Conservation (phyloP, 2,888 invertebrate genomes). For the Venustoraphidia nigricollis region DNA sequence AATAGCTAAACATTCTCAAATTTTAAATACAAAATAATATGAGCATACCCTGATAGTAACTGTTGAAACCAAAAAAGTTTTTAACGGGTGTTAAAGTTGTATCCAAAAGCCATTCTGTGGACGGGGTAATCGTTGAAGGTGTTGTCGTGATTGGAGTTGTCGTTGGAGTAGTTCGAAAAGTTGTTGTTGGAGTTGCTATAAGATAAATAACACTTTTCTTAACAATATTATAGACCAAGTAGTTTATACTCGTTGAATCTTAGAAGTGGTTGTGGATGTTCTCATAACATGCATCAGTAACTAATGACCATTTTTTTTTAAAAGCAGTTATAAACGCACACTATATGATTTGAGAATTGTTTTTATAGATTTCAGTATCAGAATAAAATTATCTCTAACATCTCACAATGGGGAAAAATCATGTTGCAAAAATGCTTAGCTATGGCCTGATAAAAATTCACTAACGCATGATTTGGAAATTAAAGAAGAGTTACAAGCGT, state of each 20-base stretch:
- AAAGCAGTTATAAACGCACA: too few relatives aligned
- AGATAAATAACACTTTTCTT: not conserved
- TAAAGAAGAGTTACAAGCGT: too few relatives aligned
- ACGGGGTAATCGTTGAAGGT: slow-evolving; percentile 18
- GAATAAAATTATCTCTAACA: too few relatives aligned
- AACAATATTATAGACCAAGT: not conserved
- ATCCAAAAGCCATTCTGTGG: slow-evolving; percentile 19
- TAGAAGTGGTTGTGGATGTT: not conserved
- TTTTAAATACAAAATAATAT: too few relatives aligned
- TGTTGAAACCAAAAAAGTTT: slow-evolving; percentile 26
- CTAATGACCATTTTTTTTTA: too few relatives aligned
- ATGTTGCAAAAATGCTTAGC: too few relatives aligned
- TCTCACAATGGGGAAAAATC: too few relatives aligned
- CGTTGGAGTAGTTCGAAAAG: slow-evolving; percentile 17
- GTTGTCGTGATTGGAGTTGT: slow-evolving; percentile 17
- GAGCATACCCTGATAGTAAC: slow-evolving; percentile 20
- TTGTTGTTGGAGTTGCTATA: slow-evolving; percentile 2
- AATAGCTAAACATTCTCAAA: not conserved
- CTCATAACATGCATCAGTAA: not conserved
- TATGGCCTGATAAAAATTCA: too few relatives aligned
- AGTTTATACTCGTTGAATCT: not conserved
- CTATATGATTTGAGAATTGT: too few relatives aligned
- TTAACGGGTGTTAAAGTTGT: slow-evolving; percentile 14
- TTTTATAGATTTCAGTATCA: too few relatives aligned
- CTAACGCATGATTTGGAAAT: too few relatives aligned